phyloP scores from a whole-genome alignment of 2,797 vertebrate species.

The Oreortyx pictus region DNA sequence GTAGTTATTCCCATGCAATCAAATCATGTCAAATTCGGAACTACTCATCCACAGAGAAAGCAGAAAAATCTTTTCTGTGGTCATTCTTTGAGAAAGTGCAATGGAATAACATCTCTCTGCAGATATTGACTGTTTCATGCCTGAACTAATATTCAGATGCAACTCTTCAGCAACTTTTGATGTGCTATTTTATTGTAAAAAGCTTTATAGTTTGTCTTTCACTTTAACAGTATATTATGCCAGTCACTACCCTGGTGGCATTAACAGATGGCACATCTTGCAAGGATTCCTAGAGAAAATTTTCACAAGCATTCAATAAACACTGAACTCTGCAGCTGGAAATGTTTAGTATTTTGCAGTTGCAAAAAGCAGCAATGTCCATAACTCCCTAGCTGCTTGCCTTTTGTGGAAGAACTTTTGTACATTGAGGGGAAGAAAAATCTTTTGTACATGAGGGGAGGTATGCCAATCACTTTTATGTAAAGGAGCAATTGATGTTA shows the following conservation, averaged over 20 bases:
- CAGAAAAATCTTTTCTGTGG: background rate
- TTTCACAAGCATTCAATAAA: background rate
- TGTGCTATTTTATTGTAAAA: background rate
- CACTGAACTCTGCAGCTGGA: constrained; percentile 1
- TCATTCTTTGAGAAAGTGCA: background rate
- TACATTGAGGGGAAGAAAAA: background rate
- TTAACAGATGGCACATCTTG: background rate
- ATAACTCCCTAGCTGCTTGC: background rate
- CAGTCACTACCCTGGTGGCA: background rate
- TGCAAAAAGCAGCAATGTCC: background rate
- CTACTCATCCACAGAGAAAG: background rate
- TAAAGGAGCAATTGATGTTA: background rate
- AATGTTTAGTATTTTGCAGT: background rate
- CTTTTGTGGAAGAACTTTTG: background rate
- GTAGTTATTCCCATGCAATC: background rate
- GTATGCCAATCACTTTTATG: background rate
- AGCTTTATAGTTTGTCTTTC: background rate
- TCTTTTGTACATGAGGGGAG: too few species aligned
- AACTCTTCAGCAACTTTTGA: background rate
- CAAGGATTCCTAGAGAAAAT: background rate
- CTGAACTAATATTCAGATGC: background rate
- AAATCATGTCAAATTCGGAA: background rate
- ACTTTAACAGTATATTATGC: background rate
- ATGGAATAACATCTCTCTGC: background rate
- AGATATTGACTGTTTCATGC: background rate